These are phyloP conservation scores for Gadopsis bispinosus DNA, from an alignment of 2,797 vertebrate species.

Conservation along the genomic window DNA sequence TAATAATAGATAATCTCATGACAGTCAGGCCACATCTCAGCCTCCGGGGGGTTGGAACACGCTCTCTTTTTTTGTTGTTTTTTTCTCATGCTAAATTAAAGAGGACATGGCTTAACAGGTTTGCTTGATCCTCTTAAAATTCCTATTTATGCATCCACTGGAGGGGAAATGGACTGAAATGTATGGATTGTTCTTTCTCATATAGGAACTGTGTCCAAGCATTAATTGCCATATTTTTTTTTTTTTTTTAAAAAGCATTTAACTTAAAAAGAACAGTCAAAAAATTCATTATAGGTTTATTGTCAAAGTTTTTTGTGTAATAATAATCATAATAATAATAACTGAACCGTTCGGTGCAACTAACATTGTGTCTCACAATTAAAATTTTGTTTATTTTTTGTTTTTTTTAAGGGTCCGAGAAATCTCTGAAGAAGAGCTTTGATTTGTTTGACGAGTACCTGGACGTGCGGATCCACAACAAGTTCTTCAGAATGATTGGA, in stretches of 20 bases:
- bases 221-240: not conserved
- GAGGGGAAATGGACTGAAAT: conserved; percentile 25
- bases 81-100: conserved; percentile 52
- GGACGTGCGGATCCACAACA: conserved; percentile 86
- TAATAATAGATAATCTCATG: conserved; percentile 70
- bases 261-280: too few species aligned
- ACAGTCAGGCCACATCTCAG: conserved; percentile 66
- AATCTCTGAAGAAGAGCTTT: conserved; percentile 85
- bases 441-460: conserved; percentile 85
- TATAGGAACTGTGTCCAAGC: conserved; percentile 15
- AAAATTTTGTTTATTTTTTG: not conserved
- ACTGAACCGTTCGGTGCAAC: too few species aligned
- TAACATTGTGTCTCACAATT: not conserved
- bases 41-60: conserved; percentile 52
- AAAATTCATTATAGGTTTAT: not conserved
- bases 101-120: conserved; percentile 33
- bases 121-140: conserved; percentile 43
- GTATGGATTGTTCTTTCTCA: not conserved
- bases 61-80: conserved; percentile 28
- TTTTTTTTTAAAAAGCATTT: not conserved
- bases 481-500: conserved; percentile 87
- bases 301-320: not conserved
- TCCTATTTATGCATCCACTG: conserved; percentile 3
- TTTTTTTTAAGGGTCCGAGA: conserved; percentile 77
- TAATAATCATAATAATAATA: too few species aligned